Evolutionary conservation across 2,797 vertebrate genomes (phyloP).

Genomic region (Microchirus variegatus): DNA sequence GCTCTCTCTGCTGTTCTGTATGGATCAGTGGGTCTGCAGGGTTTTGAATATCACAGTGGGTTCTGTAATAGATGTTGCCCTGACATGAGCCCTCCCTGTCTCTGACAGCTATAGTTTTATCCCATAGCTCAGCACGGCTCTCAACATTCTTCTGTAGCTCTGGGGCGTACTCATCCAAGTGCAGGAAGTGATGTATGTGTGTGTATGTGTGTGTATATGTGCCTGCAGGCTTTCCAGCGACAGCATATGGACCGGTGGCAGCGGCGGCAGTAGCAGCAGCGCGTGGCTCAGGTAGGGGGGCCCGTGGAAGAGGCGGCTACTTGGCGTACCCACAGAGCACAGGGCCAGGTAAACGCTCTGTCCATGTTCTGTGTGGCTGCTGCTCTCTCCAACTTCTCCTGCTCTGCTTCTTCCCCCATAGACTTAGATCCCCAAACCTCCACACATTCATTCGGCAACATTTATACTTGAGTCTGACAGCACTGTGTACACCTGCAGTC

Average conservation of each 20-base stretch:
- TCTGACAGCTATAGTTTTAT: slow-evolving; percentile 68
- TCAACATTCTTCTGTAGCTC: slow-evolving; percentile 63
- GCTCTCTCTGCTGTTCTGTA: slow-evolving; percentile 35
- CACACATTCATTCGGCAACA: slow-evolving; percentile 43
- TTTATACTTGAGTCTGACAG: slow-evolving; percentile 28
- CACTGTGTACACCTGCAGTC: slow-evolving; percentile 23
- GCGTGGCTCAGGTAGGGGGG: slow-evolving; percentile 98
- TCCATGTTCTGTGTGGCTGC: slow-evolving; percentile 93
- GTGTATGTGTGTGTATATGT: slow-evolving; percentile 70
- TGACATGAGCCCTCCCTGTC: slow-evolving; percentile 55
- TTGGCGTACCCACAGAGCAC: slow-evolving; percentile 92
- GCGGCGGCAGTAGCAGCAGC: slow-evolving; percentile 95
- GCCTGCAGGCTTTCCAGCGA: slow-evolving; percentile 92
- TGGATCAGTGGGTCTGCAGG: slow-evolving; percentile 55
- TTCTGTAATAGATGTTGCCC: slow-evolving; percentile 61
- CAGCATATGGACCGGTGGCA: slow-evolving; percentile 95
- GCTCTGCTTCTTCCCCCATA: slow-evolving; percentile 77
- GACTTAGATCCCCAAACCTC: slow-evolving; percentile 53
- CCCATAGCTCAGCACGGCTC: slow-evolving; percentile 59
- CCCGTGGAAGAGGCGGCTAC: slow-evolving; percentile 88
- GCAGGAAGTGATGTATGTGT: slow-evolving; percentile 68
- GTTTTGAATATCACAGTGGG: slow-evolving; percentile 60
- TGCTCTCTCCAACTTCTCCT: slow-evolving; percentile 84
- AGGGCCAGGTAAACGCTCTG: slow-evolving; percentile 95
- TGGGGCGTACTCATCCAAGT: slow-evolving; percentile 66